Base-by-base conservation (phyloP, 2,888 invertebrate genomes). In the Thyatira batis region DNA sequence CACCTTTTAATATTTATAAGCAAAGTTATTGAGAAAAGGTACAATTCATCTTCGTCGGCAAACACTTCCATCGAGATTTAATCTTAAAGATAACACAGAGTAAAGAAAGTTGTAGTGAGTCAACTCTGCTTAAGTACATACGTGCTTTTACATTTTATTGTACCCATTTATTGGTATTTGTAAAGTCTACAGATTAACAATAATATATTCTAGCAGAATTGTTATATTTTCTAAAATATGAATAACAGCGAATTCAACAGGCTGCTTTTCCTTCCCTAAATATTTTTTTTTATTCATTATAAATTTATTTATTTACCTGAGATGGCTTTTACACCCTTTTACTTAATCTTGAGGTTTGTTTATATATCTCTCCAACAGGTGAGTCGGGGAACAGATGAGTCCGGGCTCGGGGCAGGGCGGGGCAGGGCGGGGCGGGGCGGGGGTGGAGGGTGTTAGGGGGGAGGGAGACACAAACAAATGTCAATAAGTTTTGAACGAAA, bases 401-500 rank as follows among this genome's bases (percentile, higher is more conserved):
- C 8, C 33, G 4, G 5, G 55, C 52, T 49, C 52, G 11, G 9
- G 17, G 57, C 49, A 3, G 50, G 30, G 10, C 50, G 27, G 44
- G 21, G 17, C 28, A n/a, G n/a, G 43, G 13, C 27, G 49, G 44
- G 2, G 54, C 1, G n/a, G 53, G 30, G 5, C 30, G 11, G 45
- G 9, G 30, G 20, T 39, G 9, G 49, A 17, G 27, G 49, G 8
- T n/a, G n/a, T n/a, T n/a, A n/a, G 49, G 28, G 56, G 10, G 11
- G 49, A 45, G 43, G 27, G 52, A 45, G 53, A 46, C 53, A 61
- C 69, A 72, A 73, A 76, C 73, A 73, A 65, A 73, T 63, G 66
- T 60, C 71, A 76, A 77, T 81, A 75, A 76, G 71, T 83, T 79
- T 73, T 60, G 62, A 73, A 74, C 59, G 67, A 77, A 79, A 84